These are phyloP conservation scores for Cybosia mesomella DNA, from an alignment of 2,888 invertebrate species.

Conservation along the genomic window DNA sequence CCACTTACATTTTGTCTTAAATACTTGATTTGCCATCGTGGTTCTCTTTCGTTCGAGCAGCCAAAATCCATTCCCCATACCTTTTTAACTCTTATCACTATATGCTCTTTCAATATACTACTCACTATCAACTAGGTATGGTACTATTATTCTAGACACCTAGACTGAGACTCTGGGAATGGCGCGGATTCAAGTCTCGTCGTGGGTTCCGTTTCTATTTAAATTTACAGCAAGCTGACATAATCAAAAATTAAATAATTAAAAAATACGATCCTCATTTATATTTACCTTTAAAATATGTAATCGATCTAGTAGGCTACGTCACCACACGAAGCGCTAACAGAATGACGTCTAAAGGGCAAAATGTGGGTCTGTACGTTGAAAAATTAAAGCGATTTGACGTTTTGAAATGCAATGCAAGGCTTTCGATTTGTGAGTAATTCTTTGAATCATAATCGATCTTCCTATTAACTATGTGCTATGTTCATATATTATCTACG, in stretches of 20 bases:
- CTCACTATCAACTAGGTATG: too few relatives aligned
- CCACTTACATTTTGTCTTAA: too few relatives aligned
- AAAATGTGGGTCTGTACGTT: neutral
- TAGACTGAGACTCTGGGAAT: too few relatives aligned
- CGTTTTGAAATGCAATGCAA: constrained; percentile 8
- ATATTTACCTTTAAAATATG: neutral
- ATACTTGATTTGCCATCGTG: too few relatives aligned
- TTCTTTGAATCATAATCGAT: neutral
- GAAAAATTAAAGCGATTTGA: neutral
- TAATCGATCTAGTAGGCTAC: constrained; percentile 12
- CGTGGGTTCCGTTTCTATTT: neutral
- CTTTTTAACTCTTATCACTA: too few relatives aligned
- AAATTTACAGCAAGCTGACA: neutral
- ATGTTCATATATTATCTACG: neutral
- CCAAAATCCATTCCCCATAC: too few relatives aligned
- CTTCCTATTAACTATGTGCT: neutral
- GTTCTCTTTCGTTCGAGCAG: too few relatives aligned
- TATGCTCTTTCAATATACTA: too few relatives aligned
- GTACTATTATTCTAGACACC: too few relatives aligned
- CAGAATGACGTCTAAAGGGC: neutral
- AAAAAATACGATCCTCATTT: neutral
- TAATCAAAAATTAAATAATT: neutral
- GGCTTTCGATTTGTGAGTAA: constrained; percentile 7
- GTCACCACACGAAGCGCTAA: neutral
- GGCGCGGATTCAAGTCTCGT: too few relatives aligned